Evolutionary conservation across 2,113 vertebrate species (phyloP).

Genomic region (Phaethon lepturus): DNA sequence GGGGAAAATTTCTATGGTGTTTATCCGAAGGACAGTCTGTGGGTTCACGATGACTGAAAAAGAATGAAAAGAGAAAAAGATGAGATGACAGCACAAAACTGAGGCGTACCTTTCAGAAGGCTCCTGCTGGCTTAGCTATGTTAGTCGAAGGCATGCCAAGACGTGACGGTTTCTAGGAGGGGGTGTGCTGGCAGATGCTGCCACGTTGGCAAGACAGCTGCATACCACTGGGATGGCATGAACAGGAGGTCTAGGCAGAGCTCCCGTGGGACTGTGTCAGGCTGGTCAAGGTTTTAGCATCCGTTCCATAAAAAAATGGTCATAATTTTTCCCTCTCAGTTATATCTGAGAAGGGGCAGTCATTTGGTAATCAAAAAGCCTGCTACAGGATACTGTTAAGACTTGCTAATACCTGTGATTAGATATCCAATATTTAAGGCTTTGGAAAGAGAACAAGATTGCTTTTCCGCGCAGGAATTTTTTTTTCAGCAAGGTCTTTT

Average conservation of each 20-base stretch:
- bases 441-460: neutral
- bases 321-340: neutral
- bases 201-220: neutral
- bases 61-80: neutral
- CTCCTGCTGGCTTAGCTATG: neutral
- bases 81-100: neutral
- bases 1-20: constrained; percentile 82
- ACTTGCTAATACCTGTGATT: neutral
- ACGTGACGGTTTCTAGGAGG: fast-evolving
- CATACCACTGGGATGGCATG: fast-evolving
- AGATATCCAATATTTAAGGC: neutral
- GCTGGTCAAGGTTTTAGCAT: neutral
- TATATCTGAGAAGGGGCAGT: neutral
- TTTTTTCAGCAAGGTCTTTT: neutral
- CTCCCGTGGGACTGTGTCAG: neutral
- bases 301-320: fast-evolving
- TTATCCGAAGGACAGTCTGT: constrained; percentile 86
- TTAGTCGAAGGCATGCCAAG: neutral
- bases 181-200: neutral
- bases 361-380: neutral
- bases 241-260: neutral
- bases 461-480: neutral
- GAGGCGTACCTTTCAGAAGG: neutral
- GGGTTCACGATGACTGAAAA: constrained; percentile 76
- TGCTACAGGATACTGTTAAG: neutral